These are phyloP conservation scores for Orientallactaga sibirica DNA, from an alignment of 2,797 vertebrate species.

Conservation along the genomic window DNA sequence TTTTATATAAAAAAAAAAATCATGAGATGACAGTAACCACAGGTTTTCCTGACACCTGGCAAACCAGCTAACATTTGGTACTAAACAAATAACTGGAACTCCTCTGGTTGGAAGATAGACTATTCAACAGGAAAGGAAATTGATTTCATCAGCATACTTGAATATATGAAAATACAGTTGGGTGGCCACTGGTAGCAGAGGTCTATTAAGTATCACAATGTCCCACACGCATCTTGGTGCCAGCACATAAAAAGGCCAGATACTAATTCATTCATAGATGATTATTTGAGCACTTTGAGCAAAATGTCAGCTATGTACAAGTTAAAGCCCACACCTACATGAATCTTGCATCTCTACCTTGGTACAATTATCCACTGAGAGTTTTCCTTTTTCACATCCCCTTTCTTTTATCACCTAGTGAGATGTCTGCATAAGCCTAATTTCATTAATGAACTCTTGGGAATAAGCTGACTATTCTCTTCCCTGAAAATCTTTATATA, in stretches of 20 bases:
- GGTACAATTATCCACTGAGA: not conserved
- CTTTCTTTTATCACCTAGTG: not conserved
- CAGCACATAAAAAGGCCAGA: not conserved
- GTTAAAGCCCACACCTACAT: not conserved
- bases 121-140: not conserved
- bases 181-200: not conserved
- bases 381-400: not conserved
- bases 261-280: not conserved
- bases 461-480: not conserved
- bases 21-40: not conserved
- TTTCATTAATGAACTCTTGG: not conserved
- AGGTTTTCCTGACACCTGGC: not conserved
- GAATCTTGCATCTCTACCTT: not conserved
- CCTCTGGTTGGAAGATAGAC: not conserved
- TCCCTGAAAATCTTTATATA: not conserved
- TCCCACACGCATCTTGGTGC: no score
- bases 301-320: not conserved
- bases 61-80: not conserved
- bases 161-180: not conserved
- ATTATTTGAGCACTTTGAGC: constrained; percentile 6
- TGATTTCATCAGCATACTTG: not conserved
- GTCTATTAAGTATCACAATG: not conserved
- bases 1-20: not conserved
- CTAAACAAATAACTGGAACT: not conserved
- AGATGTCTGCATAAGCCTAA: not conserved